A percentile compares a stretch with the other conserved stretches of the same genome.
Conservation (phyloP, 2,113 vertebrate species). For the Rattus norvegicus region DNA sequence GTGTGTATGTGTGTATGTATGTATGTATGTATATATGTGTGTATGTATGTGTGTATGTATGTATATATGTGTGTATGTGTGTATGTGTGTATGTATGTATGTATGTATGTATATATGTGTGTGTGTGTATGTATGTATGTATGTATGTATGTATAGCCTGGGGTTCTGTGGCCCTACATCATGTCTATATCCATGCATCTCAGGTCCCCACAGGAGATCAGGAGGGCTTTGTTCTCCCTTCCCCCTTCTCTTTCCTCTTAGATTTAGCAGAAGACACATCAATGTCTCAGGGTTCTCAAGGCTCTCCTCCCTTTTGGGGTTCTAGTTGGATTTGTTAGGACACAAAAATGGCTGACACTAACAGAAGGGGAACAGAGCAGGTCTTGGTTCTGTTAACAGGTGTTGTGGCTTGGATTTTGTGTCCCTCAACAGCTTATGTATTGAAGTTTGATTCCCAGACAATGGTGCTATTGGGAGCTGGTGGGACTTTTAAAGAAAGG, state of each 20-base stretch:
- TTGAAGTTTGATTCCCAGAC: neutral
- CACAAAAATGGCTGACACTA: neutral
- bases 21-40: no score
- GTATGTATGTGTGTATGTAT: no score
- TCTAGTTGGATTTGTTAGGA: neutral
- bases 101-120: no score
- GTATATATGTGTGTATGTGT: no score
- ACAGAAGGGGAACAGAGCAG: neutral
- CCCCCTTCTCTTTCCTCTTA: neutral
- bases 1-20: no score
- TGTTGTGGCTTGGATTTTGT: neutral
- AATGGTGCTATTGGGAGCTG: neutral
- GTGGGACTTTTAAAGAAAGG: neutral
- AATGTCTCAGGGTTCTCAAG: neutral
- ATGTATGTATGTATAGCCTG: no score
- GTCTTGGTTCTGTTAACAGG: neutral
- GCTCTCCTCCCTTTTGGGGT: neutral
- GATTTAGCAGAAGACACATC: neutral
- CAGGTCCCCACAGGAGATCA: neutral
- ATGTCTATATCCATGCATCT: neutral
- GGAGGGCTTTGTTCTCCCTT: no score
- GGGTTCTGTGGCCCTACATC: no score
- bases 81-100: no score
- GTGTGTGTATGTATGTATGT: no score
- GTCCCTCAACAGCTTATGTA: neutral